These are phyloP conservation scores for Maccullochella peelii DNA, from an alignment of 2,113 vertebrate species.

Conservation along the genomic window DNA sequence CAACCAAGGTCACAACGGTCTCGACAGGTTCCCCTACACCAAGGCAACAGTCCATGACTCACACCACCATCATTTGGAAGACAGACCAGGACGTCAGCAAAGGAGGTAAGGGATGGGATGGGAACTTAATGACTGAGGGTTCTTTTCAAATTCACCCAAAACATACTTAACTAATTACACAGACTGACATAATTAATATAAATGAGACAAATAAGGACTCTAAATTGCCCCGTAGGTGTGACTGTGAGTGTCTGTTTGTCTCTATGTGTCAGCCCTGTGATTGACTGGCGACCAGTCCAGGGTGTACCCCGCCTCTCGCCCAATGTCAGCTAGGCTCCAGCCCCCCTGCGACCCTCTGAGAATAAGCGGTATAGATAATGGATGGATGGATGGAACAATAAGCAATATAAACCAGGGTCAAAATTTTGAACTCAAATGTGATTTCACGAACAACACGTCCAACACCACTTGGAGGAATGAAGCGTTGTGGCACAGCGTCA, in stretches of 20 bases:
- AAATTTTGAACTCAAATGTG: background rate
- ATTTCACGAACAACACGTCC: background rate
- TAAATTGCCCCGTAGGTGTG: no score
- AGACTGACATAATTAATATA: background rate
- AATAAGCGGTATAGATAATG: no score
- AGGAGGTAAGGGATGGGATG: conserved; percentile 12
- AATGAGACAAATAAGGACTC: no score
- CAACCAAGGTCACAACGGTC: background rate
- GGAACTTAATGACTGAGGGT: background rate
- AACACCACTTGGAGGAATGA: background rate
- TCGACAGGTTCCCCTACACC: rapidly evolving
- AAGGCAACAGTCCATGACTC: rapidly evolving
- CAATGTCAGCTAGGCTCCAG: no score
- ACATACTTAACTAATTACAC: background rate
- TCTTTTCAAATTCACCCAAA: background rate
- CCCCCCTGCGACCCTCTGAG: no score
- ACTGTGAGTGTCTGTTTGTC: no score
- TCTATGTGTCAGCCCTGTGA: no score
- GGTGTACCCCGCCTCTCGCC: no score
- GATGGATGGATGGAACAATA: no score
- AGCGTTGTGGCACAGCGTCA: background rate
- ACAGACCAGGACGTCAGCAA: background rate
- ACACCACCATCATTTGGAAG: background rate
- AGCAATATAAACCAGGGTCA: background rate
- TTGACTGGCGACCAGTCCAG: no score